Base-by-base conservation (phyloP, 2,113 vertebrate species). In the Salvelinus namaycush region DNA sequence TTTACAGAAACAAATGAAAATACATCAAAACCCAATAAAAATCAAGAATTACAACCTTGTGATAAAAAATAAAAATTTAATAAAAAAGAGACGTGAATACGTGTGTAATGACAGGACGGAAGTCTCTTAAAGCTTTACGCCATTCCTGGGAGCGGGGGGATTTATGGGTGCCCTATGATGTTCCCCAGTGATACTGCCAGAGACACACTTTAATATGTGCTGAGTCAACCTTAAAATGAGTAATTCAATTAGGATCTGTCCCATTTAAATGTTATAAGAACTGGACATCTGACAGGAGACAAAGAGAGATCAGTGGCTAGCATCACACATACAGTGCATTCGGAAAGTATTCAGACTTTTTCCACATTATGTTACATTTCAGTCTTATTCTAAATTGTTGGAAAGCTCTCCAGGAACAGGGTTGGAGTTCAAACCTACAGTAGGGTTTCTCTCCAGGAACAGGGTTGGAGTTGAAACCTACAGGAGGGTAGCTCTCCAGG, bases 61-160 rank as follows among this genome's bases (percentile, higher is more conserved):
- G 5, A 11, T 31, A 22, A 7, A 48, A 39, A 29, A 14, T 18
- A 22, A 20, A 27, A n/a, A 57, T 2, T 8, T 16, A 22, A 27
- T 3, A 14, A 18, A 29, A 26, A 16, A 31, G 44, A 31, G 39
- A 12, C 0, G 54, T 57, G 54, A 57, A 24, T 92, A 92, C 94
- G 91, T 92, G 93, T 92, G 92, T 93, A 94, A 94, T 92, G 93
- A 93, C 93, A 92, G 92, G 93, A 94, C 93, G 94, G 94, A 95
- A 95, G 94, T 95, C 94, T 94, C 93, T 95, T 93, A 94, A 94
- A 94, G 87, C 92, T 94, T 95, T 94, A 95, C 86, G 86, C 89
- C 93, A 92, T 94, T 94, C 94, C 94, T 92, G 72, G 18, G 89
- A 92, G 93, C 92, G 90, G 81, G 90, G 79, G 89, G 8, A 24